phyloP scores from a whole-genome alignment of 2,797 vertebrate species.

The Coreius guichenoti region DNA sequence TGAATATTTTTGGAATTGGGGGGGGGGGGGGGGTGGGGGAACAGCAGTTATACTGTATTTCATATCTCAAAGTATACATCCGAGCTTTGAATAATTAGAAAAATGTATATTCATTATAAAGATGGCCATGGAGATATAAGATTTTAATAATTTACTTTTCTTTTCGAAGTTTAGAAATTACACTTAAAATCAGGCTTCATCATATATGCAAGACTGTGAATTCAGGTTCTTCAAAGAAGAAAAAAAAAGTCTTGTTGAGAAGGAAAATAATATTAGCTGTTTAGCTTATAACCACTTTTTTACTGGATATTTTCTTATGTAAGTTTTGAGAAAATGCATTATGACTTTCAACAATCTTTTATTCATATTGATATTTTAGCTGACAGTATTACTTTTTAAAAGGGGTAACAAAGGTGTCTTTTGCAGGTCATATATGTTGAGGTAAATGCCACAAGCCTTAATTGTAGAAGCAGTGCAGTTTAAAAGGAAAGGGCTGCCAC shows the following conservation, averaged over 20 bases:
- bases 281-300: not conserved
- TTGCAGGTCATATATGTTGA: not conserved
- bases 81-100: not conserved
- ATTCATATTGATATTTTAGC: not conserved
- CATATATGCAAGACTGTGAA: not conserved
- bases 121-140: not conserved
- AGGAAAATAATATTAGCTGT: no score
- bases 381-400: not conserved
- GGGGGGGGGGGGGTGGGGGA: no score
- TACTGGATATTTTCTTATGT: not conserved
- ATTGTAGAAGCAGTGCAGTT: conserved; percentile 20
- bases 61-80: not conserved
- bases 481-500: conserved; percentile 21
- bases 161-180: not conserved
- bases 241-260: not conserved
- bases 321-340: not conserved
- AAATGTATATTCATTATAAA: not conserved
- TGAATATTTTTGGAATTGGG: no score
- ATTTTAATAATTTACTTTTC: not conserved
- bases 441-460: not conserved
- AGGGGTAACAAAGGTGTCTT: not conserved
- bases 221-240: not conserved
- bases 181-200: not conserved
- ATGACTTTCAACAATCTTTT: not conserved
- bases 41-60: no score